A percentile compares a stretch with the other conserved stretches of the same genome.
Conservation (phyloP, 2,888 invertebrate genomes). For the Ctena decussata region DNA sequence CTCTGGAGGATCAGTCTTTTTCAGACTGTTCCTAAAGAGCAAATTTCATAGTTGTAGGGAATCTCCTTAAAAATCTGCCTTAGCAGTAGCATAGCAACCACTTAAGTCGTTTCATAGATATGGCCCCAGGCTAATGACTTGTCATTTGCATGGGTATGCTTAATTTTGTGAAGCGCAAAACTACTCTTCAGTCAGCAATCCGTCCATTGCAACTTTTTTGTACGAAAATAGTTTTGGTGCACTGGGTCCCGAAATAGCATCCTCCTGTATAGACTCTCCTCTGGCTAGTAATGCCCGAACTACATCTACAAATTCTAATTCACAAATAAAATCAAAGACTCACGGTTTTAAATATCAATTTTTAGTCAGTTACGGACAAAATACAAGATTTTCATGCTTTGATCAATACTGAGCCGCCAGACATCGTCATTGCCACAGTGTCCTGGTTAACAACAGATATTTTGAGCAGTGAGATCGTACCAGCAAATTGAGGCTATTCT, state of each 20-base stretch:
- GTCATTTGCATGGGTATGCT: conserved; percentile 13
- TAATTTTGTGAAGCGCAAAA: conserved; percentile 1
- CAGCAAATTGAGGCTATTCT: background rate
- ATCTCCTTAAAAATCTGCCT: too few species aligned
- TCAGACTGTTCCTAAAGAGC: too few species aligned
- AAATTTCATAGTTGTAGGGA: too few species aligned
- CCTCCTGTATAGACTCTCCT: background rate
- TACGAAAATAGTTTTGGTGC: background rate
- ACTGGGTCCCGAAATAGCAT: background rate
- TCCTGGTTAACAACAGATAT: conserved; percentile 2
- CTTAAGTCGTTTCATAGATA: too few species aligned
- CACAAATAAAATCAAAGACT: background rate
- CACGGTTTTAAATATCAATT: background rate
- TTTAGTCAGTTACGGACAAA: background rate
- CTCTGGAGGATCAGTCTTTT: too few species aligned
- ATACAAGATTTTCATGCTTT: background rate
- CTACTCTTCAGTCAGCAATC: background rate
- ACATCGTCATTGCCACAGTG: conserved; percentile 4
- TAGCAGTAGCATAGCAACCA: too few species aligned
- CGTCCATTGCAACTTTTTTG: background rate
- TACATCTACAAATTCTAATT: background rate
- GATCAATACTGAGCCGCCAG: background rate
- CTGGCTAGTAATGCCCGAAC: background rate
- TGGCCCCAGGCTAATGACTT: too few species aligned
- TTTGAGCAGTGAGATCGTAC: background rate